phyloP scores from a whole-genome alignment of 2,888 invertebrate species.

The Lydus trimaculatus region DNA sequence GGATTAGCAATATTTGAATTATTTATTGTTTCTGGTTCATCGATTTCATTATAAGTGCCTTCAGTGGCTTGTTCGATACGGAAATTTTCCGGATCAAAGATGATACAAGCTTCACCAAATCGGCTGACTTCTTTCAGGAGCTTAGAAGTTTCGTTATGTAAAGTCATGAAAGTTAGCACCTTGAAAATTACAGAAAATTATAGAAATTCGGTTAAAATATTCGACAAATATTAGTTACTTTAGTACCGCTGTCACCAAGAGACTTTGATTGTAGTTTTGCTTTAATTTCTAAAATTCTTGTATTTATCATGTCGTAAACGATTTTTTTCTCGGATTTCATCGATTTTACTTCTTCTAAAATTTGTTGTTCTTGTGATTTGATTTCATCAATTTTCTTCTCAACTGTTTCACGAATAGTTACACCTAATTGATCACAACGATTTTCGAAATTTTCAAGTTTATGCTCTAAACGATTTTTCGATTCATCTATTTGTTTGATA shows the following conservation, averaged over 20 bases:
- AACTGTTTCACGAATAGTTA: slow-evolving; percentile 64
- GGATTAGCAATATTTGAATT: slow-evolving; percentile 61
- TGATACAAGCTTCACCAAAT: slow-evolving; percentile 65
- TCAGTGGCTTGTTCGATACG: slow-evolving; percentile 62
- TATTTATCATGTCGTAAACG: slow-evolving; percentile 61
- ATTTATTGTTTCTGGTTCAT: slow-evolving; percentile 61
- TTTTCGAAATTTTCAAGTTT: slow-evolving; percentile 67
- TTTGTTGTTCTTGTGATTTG: slow-evolving; percentile 55
- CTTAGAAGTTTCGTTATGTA: slow-evolving; percentile 67
- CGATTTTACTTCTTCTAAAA: slow-evolving; percentile 60
- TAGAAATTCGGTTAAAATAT: slow-evolving; percentile 28
- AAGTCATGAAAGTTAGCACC: slow-evolving; percentile 66
- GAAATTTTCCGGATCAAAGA: slow-evolving; percentile 67
- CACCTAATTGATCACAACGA: slow-evolving; percentile 64
- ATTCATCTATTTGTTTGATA: slow-evolving; percentile 65
- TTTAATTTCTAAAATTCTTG: slow-evolving; percentile 61
- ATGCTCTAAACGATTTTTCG: slow-evolving; percentile 63
- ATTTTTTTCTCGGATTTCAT: slow-evolving; percentile 62
- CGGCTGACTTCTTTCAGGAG: slow-evolving; percentile 66
- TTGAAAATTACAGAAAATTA: slow-evolving; percentile 44
- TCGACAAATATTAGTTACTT: slow-evolving; percentile 26
- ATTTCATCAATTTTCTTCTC: slow-evolving; percentile 63
- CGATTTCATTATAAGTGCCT: slow-evolving; percentile 63
- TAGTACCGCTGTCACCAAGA: slow-evolving; percentile 26
- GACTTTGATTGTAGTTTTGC: slow-evolving; percentile 48